Evolutionary conservation across 2,113 vertebrate species (phyloP).

Genomic region (Indicator maculatus): DNA sequence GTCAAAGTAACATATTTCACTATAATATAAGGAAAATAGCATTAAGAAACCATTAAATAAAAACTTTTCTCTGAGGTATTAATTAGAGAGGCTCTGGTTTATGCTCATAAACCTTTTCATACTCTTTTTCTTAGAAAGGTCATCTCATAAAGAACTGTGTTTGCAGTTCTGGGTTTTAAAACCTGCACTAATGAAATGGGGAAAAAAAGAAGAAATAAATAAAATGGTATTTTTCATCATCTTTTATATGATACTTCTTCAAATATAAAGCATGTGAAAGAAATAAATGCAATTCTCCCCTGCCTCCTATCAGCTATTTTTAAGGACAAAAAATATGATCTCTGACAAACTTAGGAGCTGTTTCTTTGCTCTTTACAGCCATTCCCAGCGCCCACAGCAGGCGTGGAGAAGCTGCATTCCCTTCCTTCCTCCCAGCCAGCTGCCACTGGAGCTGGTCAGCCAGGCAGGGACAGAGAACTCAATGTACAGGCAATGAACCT

Average conservation of each 20-base stretch:
- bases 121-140: constrained; percentile 23
- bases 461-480: background rate
- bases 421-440: background rate
- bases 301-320: background rate
- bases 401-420: accelerated
- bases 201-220: background rate
- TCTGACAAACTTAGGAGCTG: background rate
- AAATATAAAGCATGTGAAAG: background rate
- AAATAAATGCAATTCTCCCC: background rate
- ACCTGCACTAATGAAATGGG: background rate
- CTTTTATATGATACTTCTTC: background rate
- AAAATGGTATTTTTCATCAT: background rate
- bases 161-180: background rate
- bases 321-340: background rate
- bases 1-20: constrained; percentile 61
- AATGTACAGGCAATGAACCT: accelerated
- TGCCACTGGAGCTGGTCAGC: background rate
- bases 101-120: constrained; percentile 39
- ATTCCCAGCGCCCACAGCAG: background rate
- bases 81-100: constrained; percentile 68
- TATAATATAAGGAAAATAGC: constrained; percentile 44
- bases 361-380: background rate
- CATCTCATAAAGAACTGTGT: constrained; percentile 54
- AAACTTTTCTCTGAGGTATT: constrained; percentile 58
- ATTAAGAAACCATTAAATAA: constrained; percentile 61